phyloP scores from a whole-genome alignment of 2,888 invertebrate species.

The Coremacera marginata region DNA sequence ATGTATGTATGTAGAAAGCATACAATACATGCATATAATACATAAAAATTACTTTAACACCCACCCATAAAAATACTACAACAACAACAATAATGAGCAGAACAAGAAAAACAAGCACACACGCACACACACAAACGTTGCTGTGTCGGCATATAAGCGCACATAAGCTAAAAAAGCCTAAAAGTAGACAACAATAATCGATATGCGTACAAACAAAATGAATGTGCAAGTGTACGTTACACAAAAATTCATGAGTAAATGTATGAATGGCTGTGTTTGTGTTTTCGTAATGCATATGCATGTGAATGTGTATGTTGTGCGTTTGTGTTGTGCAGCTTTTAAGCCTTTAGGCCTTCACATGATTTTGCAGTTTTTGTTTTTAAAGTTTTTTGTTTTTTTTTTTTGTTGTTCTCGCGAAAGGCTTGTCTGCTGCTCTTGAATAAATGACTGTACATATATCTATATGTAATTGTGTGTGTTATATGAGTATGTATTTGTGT shows the following conservation, averaged over 20 bases:
- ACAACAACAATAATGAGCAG: slow-evolving; percentile 19
- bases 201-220: slow-evolving; percentile 48
- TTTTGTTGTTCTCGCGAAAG: slow-evolving; percentile 19
- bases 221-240: slow-evolving; percentile 5
- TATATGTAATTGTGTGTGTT: slow-evolving; percentile 41
- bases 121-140: slow-evolving; percentile 45
- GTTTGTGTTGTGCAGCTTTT: slow-evolving; percentile 1
- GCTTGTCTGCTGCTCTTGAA: slow-evolving; percentile 30
- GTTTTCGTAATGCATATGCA: slow-evolving; percentile 57
- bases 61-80: slow-evolving; percentile 30
- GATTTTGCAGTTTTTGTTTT: slow-evolving; percentile 22
- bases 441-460: neutral
- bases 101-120: slow-evolving; percentile 45
- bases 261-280: slow-evolving; percentile 32
- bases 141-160: neutral
- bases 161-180: slow-evolving; percentile 23
- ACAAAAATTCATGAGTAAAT: slow-evolving; percentile 21
- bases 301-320: slow-evolving; percentile 61
- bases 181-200: slow-evolving; percentile 55
- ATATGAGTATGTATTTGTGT: neutral
- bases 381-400: slow-evolving; percentile 24
- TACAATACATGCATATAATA: slow-evolving; percentile 1
- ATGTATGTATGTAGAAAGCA: too few species aligned
- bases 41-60: slow-evolving; percentile 4
- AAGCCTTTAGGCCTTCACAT: slow-evolving; percentile 27